Evolutionary conservation across 2,797 vertebrate genomes (phyloP), one percentile per base, ranked within the genome.

Genomic region (Acanthornis magna): DNA sequence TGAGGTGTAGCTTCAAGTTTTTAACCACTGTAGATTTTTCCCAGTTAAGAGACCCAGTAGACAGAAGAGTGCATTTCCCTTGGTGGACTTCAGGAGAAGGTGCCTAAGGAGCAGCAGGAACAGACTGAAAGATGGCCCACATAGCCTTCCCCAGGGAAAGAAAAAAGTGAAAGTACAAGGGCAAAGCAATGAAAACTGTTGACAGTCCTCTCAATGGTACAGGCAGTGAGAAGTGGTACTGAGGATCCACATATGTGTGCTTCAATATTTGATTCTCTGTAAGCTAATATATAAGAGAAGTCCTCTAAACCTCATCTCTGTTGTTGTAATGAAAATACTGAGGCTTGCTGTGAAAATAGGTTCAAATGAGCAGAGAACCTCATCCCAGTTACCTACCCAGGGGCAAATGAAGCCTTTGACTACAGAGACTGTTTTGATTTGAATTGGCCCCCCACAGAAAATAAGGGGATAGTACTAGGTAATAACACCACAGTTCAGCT

Each of bases 241-340:
- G 51, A 85, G 29, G n/a, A 53, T 13, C 7, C 5, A 19, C 16
- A 30, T 26, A 54, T 0, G 0, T 19, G 4, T 48, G 17, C 32
- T 45, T 75, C 27, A 51, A 18, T 50, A 32, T 53, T 57, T 61
- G 9, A 27, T 30, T 81, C 10, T 57, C n/a, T 40, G 14, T 50
- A 55, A 74, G 7, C 8, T 14, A 42, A 13, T 9, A 47, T 11
- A 20, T 13, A 38, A 51, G 3, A 62, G 16, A 68, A 20, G 20
- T 53, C 43, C 13, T 65, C 15, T 70, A 62, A 61, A 20, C 4
- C 6, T 32, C 43, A 34, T 42, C 22, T 83, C 19, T 55, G 4
- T 54, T 20, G 3, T 78, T 86, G 20, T 13, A 40, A 8, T 61
- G 50, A 92, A 86, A 84, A 81, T 30, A 10, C 7, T 51, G 17